Evolutionary conservation across 2,113 vertebrate genomes (phyloP).

Genomic region (Mesoclemmys tuberculata): DNA sequence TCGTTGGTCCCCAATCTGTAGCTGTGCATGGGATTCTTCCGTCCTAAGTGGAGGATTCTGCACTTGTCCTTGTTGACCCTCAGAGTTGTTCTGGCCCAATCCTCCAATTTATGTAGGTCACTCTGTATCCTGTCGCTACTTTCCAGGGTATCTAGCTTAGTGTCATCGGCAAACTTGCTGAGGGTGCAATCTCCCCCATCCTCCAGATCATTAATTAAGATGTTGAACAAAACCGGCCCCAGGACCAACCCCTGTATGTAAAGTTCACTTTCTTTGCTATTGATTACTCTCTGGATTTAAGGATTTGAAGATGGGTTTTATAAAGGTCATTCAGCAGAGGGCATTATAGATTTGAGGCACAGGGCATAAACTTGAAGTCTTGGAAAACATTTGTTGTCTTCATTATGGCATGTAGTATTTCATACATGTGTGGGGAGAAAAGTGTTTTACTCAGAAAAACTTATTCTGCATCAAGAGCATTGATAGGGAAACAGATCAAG

Average conservation of each 20-base stretch:
- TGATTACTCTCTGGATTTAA: background rate
- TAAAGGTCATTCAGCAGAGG: background rate
- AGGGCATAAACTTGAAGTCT: background rate
- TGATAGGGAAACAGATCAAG: background rate
- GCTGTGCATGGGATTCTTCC: too few relatives aligned
- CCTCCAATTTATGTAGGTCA: too few relatives aligned
- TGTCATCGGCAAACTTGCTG: too few relatives aligned
- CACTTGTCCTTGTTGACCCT: too few relatives aligned
- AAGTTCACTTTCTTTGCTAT: background rate
- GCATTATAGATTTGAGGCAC: background rate
- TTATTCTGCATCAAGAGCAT: background rate
- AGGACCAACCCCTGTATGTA: background rate
- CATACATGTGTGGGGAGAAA: background rate
- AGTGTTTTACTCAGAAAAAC: background rate
- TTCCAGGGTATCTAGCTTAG: too few relatives aligned
- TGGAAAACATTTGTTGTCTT: background rate
- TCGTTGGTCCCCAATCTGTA: too few relatives aligned
- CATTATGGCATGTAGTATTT: background rate
- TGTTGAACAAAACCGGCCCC: too few relatives aligned
- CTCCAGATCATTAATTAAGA: too few relatives aligned
- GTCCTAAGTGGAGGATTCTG: too few relatives aligned
- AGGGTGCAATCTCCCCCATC: too few relatives aligned
- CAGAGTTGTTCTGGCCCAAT: too few relatives aligned
- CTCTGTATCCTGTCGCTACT: too few relatives aligned
- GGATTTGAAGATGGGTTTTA: background rate